Percentiles rank a stretch among this genome's conserved stretches.
These are phyloP conservation scores for Glomeris marginata DNA, from an alignment of 2,888 invertebrate genomes.

Conservation along the genomic window DNA sequence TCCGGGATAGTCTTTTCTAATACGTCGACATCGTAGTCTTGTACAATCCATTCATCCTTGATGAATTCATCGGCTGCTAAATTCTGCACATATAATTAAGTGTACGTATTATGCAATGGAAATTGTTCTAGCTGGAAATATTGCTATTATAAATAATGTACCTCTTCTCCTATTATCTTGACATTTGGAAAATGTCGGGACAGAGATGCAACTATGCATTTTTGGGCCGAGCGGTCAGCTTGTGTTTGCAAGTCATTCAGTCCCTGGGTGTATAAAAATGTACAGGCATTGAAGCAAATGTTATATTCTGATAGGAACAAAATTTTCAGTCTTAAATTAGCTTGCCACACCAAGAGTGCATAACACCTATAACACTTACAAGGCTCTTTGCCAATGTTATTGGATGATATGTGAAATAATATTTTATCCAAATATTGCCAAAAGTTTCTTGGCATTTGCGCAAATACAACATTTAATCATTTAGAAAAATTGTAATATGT, in stretches of 20 bases:
- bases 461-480: too few species aligned
- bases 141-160: conserved; percentile 18
- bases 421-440: too few species aligned
- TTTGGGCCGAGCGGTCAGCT: conserved; percentile 90
- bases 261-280: conserved; percentile 39
- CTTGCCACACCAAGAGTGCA: too few species aligned
- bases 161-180: conserved; percentile 74
- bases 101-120: not conserved
- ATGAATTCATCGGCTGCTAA: conserved; percentile 30
- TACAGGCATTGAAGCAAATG: too few species aligned
- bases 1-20: conserved; percentile 49
- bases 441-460: too few species aligned
- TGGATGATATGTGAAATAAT: too few species aligned
- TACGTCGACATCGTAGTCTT: conserved; percentile 52
- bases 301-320: too few species aligned
- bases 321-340: too few species aligned
- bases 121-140: not conserved
- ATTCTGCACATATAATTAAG: not conserved
- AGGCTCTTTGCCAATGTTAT: too few species aligned
- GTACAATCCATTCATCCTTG: conserved; percentile 62
- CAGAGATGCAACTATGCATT: conserved; percentile 79
- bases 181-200: conserved; percentile 65
- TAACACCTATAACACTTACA: too few species aligned
- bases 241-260: conserved; percentile 94
- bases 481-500: too few species aligned